Evolutionary conservation across 2,888 invertebrate genomes (phyloP).

Genomic region (Abrostola tripartita): DNA sequence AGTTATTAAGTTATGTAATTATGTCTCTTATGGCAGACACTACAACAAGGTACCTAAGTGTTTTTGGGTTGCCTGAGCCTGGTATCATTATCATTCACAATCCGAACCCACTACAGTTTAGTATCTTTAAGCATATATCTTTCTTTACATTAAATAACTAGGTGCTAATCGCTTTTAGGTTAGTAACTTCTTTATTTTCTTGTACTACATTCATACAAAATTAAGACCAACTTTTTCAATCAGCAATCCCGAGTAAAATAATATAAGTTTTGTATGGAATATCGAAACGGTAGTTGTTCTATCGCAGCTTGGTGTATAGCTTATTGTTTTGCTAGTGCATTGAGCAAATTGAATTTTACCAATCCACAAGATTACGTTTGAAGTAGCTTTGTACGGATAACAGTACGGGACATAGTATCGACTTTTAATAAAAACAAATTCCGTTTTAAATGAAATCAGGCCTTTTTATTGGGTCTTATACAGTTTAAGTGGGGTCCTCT

Average conservation of each 20-base stretch:
- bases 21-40: too few relatives aligned
- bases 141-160: too few relatives aligned
- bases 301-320: constrained; percentile 59
- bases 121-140: too few relatives aligned
- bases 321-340: constrained; percentile 68
- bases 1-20: too few relatives aligned
- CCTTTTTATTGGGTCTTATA: constrained; percentile 51
- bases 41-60: too few relatives aligned
- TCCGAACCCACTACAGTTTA: too few relatives aligned
- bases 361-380: constrained; percentile 65
- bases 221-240: constrained; percentile 39
- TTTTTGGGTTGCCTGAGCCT: too few relatives aligned
- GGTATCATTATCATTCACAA: too few relatives aligned
- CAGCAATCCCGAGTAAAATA: constrained; percentile 32
- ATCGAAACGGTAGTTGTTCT: constrained; percentile 54
- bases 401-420: constrained; percentile 39
- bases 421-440: constrained; percentile 58
- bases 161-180: neutral
- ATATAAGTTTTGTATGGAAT: constrained; percentile 52
- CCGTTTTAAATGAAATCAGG: constrained; percentile 54
- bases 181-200: neutral
- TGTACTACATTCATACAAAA: neutral
- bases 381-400: constrained; percentile 49
- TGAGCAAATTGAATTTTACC: constrained; percentile 68
- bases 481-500: constrained; percentile 49